Percentiles rank a stretch among this genome's conserved stretches.
These are phyloP conservation scores for Catocala fraxini DNA, from an alignment of 2,888 invertebrate genomes.

Conservation along the genomic window DNA sequence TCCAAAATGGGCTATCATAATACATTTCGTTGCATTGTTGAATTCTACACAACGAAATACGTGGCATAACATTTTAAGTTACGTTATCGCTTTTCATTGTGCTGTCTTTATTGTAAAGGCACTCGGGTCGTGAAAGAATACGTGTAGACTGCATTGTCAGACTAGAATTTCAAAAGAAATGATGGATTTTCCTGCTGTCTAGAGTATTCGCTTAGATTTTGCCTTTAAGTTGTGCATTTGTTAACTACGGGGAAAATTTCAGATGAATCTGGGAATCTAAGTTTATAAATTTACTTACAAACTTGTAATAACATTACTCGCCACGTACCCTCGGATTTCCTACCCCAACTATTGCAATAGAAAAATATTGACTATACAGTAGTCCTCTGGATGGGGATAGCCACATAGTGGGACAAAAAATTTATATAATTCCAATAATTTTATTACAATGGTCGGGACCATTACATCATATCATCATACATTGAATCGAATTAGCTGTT, in stretches of 20 bases:
- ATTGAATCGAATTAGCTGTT: too few species aligned
- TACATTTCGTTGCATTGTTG: conserved; percentile 24
- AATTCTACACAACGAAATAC: conserved; percentile 17
- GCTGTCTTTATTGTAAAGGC: conserved; percentile 12
- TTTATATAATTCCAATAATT: too few species aligned
- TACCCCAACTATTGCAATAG: too few species aligned
- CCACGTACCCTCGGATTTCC: too few species aligned
- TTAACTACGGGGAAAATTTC: not conserved
- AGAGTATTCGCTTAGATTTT: not conserved
- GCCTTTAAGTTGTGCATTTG: not conserved
- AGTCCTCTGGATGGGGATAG: too few species aligned
- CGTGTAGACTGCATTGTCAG: conserved; percentile 2
- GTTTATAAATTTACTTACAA: too few species aligned
- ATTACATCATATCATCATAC: too few species aligned
- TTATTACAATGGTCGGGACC: too few species aligned
- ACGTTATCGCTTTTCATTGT: conserved; percentile 16
- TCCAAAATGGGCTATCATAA: conserved; percentile 15
- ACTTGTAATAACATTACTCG: too few species aligned
- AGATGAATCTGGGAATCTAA: too few species aligned
- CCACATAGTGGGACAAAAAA: too few species aligned
- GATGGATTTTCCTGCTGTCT: not conserved
- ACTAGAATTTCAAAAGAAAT: conserved; percentile 28
- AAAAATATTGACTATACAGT: too few species aligned
- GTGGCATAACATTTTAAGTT: conserved; percentile 22
- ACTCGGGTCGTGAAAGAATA: conserved; percentile 16